Percentiles rank a stretch among this genome's conserved stretches.
These are phyloP conservation scores for Nothura maculosa DNA, from an alignment of 2,797 vertebrate species.

Conservation along the genomic window DNA sequence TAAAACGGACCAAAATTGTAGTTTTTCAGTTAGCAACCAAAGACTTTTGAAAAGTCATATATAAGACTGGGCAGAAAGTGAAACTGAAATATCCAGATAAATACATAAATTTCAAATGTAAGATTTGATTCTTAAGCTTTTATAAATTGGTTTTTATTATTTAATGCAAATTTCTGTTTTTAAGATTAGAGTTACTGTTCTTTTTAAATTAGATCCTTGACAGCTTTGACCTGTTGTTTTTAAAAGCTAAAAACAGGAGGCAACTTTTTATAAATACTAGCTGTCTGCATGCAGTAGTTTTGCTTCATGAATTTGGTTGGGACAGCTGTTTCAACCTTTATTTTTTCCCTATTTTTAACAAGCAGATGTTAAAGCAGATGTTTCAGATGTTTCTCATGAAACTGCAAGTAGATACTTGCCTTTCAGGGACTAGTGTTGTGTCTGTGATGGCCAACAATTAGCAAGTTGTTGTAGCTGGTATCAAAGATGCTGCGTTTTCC, in stretches of 20 bases:
- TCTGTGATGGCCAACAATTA: neutral
- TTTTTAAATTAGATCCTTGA: neutral
- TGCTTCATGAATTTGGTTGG: neutral
- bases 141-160: neutral
- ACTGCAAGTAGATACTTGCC: neutral
- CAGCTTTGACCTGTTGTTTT: neutral
- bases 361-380: no score
- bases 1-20: neutral
- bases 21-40: constrained; percentile 1
- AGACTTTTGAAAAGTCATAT: neutral
- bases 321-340: neutral
- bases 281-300: neutral
- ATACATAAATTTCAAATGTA: neutral
- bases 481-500: neutral
- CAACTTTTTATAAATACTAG: neutral
- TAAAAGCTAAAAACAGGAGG: neutral
- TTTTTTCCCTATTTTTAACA: neutral
- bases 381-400: neutral
- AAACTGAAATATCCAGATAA: neutral
- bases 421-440: neutral
- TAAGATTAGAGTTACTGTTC: neutral
- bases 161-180: neutral
- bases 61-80: neutral
- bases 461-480: neutral
- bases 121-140: neutral